Evolutionary conservation across 2,113 vertebrate species (phyloP), one percentile per base, ranked within the genome.

Genomic region (Rostratula benghalensis): DNA sequence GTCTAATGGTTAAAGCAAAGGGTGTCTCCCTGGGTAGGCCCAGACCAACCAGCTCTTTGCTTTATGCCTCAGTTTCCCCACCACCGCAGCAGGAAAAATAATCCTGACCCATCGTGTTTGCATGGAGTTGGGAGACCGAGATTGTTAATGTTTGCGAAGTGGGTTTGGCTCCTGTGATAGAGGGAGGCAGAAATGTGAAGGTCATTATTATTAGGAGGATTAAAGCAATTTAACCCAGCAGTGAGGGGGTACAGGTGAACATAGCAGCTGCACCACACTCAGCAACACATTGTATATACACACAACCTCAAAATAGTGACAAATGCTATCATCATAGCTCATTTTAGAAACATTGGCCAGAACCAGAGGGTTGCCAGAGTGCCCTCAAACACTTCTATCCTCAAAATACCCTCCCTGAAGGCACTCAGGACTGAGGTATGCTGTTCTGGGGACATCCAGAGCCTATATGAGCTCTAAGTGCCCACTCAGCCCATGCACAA

Each of bases 111-210:
- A 92, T 82, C 54, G 13, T 73, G 67, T 87, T 91, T 91, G 81
- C 91, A 94, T 0, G 9, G 35, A 94, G 70, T 54, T 1, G 1
- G 69, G 83, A 95, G 94, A 70, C 91, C 0, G 1, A 93, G 80
- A 53, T 92, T 22, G 77, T 51, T 63, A 71, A 90, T 94, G 90
- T 96, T 97, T 97, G 93, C 89, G 0, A 78, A 94, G 92, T 95
- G 96, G 96, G 94, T 77, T 96, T 96, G 96, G 95, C 94, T 95
- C 41, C 79, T 63, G 59, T 80, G 92, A 95, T 70, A 96, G 82
- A 88, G 64, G 35, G 50, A 90, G 86, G 12, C 69, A 94, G 95
- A 90, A 95, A 96, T 93, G 85, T 93, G 90, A 96, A 97, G 90
- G 93, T 95, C 93, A 78, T 96, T 92, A 96, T 83, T 95, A 95